Base-by-base conservation (phyloP, 2,888 invertebrate genomes). In the Caenorhabditis imperialis region DNA sequence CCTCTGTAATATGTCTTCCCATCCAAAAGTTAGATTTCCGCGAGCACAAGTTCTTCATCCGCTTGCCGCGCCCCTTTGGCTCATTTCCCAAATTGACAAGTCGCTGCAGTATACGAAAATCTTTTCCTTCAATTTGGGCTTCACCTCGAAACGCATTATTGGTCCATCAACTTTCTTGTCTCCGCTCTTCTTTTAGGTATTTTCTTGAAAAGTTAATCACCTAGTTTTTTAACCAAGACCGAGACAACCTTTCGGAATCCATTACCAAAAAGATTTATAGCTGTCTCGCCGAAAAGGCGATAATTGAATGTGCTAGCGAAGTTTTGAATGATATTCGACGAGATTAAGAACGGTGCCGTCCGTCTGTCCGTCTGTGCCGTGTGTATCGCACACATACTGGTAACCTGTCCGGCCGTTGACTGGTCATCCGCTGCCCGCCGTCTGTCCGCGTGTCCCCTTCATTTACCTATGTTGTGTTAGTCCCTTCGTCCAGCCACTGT, bases 381-480 rank as follows among this genome's bases (percentile, higher is more conserved):
- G 67, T 67, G 51, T 65, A 30, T 60, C 57, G 16, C 35, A 53
- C 67, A 57, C 4, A 10, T 47, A 55, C 63, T 57, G 65, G 67
- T 67, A 42, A 57, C 67, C 67, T 67, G 67, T 57, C 67, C 57
- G 50, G 42, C 33, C 65, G 55, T 65, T 48, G 47, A 54, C 63
- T 37, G 67, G 67, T 45, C 67, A 67, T 67, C 67, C 67, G 67
- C 67, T 67, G 57, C 57, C 67, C 53, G 35, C 44, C 57, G 48
- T 57, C 67, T 67, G 57, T 47, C 50, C 47, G 10, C 30, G 7
- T 10, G 10, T 10, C 30, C 30, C 6, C 22, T 65, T 51, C 67
- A 67, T 67, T 67, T 67, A 67, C 67, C 67, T 44, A 67, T 67
- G 67, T 67, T 67, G 67, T 67, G 67, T 67, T 67, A 67, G 67